Evolutionary conservation across 1,140 invertebrate species (phyloP), one percentile per base, ranked within the genome.

Genomic region (Heliconius nattereri): DNA sequence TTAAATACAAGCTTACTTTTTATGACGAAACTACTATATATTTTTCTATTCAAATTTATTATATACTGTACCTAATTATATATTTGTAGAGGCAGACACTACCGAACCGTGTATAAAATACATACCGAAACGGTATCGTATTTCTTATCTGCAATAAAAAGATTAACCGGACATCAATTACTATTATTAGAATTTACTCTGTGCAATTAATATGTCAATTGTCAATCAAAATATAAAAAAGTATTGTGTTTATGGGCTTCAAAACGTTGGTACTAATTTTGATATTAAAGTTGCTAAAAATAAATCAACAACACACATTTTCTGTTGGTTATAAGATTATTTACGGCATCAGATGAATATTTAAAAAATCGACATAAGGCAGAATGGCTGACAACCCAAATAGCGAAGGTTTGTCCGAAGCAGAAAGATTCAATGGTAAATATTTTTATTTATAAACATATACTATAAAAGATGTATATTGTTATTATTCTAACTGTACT

Each of bases 371-470:
- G 9, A 26, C 9, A 16, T 66, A 66, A 66, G 60, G 32, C 20
- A 40, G 11, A 7, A 94, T 93, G 91, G 90, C 89, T 79, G 92
- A 94, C 80, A 92, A 89, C 81, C 82, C 83, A 19, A 90, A 85
- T 76, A 92, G 86, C 57, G 92, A 93, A 54, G 86, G 87, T 29
- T 84, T 94, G 37, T 91, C 92, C 20, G 94, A 94, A 81, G 90
- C 88, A 57, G 93, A 92, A 75, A 88, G 90, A 78, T 83, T 92
- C 66, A 90, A 89, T 91, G 94, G 94, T 93, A 86, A 74, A 40
- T 72, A 37, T 72, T 72, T 23, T 72, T 35, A 71, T 35, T 19
- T 32, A 29, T 20, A 19, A 71, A 71, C 13, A 26, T 29, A 20
- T 35, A 71, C 13, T 45, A 16, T 45, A 45, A 45, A 45, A 45